Percentiles rank a stretch among this genome's conserved stretches.
Evolutionary conservation across 2,888 invertebrate species (phyloP).

Genomic region (Ormyrus thymus): DNA sequence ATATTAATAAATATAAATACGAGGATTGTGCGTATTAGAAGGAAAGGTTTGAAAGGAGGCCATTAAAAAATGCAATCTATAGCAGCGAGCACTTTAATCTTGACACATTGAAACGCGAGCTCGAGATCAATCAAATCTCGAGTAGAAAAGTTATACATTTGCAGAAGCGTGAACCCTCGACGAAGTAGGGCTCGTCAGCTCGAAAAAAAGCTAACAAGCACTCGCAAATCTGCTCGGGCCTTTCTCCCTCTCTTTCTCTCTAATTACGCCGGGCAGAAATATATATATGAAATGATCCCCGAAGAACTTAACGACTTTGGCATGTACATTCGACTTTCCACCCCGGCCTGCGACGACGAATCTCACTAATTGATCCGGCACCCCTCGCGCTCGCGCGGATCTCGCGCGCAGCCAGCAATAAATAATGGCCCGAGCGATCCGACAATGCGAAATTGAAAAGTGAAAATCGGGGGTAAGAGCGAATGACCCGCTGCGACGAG

Average conservation of each 20-base stretch:
- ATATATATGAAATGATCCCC: conserved; percentile 11
- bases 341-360: background rate
- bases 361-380: conserved; percentile 46
- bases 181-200: background rate
- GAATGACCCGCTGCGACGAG: conserved; percentile 42
- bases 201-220: conserved; percentile 26
- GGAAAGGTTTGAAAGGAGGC: too few relatives aligned
- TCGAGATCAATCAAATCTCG: conserved; percentile 27
- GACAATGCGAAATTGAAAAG: background rate
- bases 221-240: background rate
- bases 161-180: background rate
- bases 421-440: background rate
- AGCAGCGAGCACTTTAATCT: conserved; percentile 1
- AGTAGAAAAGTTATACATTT: background rate
- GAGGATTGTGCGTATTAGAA: too few relatives aligned
- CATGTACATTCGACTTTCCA: background rate
- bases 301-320: conserved; percentile 42
- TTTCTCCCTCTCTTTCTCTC: conserved; percentile 13
- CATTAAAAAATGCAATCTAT: too few relatives aligned
- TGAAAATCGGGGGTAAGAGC: background rate
- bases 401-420: too few relatives aligned
- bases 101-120: conserved; percentile 12
- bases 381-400: background rate
- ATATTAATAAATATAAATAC: too few relatives aligned
- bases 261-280: conserved; percentile 24